Conservation (phyloP, 2,113 vertebrate genomes). For the Pangasianodon gigas region DNA sequence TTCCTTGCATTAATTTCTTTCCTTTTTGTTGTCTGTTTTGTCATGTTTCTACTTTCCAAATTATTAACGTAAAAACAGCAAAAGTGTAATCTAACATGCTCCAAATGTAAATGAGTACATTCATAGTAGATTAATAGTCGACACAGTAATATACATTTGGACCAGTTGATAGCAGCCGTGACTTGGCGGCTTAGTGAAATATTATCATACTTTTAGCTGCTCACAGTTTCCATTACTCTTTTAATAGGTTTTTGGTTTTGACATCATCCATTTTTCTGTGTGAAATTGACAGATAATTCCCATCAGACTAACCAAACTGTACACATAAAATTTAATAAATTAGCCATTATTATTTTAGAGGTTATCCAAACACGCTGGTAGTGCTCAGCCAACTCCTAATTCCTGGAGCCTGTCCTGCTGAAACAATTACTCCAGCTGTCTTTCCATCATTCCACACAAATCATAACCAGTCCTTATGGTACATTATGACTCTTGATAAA, state of each 20-base stretch:
- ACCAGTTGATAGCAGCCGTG: neutral
- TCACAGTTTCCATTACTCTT: slow-evolving; percentile 33
- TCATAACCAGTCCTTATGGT: slow-evolving; percentile 56
- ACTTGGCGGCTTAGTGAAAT: slow-evolving; percentile 44
- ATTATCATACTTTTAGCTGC: slow-evolving; percentile 47
- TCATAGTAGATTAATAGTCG: neutral
- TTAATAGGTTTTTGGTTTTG: slow-evolving; percentile 19
- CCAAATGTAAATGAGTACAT: neutral
- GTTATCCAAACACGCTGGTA: slow-evolving; percentile 63
- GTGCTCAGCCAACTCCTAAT: slow-evolving; percentile 56
- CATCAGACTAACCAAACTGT: slow-evolving; percentile 38
- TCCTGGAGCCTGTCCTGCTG: slow-evolving; percentile 62
- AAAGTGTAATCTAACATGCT: neutral
- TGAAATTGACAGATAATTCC: slow-evolving; percentile 39
- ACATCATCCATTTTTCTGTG: slow-evolving; percentile 36
- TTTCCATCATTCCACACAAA: slow-evolving; percentile 50
- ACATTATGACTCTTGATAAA: slow-evolving; percentile 49
- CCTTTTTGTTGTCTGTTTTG: neutral
- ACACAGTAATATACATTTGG: neutral
- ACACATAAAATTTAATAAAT: slow-evolving; percentile 54
- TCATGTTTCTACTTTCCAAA: neutral
- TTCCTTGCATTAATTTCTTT: neutral
- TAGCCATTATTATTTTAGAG: slow-evolving; percentile 58
- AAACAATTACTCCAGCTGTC: slow-evolving; percentile 58
- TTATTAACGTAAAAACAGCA: neutral